Evolutionary conservation across 2,888 invertebrate genomes (phyloP).

Genomic region (Hydropsyche betteni): DNA sequence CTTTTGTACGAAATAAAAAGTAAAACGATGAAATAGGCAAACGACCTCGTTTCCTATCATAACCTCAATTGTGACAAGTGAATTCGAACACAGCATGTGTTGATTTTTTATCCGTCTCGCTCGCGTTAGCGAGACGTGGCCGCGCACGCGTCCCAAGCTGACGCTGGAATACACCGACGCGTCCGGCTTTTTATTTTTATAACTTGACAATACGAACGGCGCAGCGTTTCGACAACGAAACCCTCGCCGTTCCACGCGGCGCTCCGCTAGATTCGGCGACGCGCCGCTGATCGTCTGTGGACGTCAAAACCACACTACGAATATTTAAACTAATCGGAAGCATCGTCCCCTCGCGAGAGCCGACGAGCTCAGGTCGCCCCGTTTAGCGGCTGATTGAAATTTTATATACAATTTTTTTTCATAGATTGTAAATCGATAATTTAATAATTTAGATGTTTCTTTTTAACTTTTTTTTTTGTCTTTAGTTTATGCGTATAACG

Average conservation of each 20-base stretch:
- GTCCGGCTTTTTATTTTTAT: not conserved
- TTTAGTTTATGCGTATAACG: conserved; percentile 31
- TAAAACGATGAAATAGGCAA: conserved; percentile 1
- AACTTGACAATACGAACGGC: not conserved
- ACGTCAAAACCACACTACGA: conserved; percentile 1
- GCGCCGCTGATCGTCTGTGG: not conserved
- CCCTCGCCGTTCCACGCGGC: not conserved
- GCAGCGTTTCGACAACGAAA: no score
- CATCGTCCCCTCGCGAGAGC: conserved; percentile 39
- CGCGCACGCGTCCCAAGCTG: not conserved
- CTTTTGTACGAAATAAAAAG: conserved; percentile 38
- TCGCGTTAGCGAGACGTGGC: not conserved
- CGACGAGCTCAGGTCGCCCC: conserved; percentile 30
- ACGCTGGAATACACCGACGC: not conserved
- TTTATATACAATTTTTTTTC: conserved; percentile 32
- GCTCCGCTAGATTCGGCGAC: not conserved
- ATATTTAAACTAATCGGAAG: conserved; percentile 8
- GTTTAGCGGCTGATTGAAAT: conserved; percentile 32
- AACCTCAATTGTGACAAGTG: conserved; percentile 12
- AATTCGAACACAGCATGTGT: not conserved
- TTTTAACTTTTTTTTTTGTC: conserved; percentile 28
- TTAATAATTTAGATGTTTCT: conserved; percentile 34
- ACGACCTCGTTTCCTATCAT: not conserved
- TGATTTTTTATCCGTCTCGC: not conserved
- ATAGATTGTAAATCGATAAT: conserved; percentile 37